Percentiles rank a stretch among this genome's conserved stretches.
Conservation (phyloP, 2,888 invertebrate genomes). For the Acronicta alni region DNA sequence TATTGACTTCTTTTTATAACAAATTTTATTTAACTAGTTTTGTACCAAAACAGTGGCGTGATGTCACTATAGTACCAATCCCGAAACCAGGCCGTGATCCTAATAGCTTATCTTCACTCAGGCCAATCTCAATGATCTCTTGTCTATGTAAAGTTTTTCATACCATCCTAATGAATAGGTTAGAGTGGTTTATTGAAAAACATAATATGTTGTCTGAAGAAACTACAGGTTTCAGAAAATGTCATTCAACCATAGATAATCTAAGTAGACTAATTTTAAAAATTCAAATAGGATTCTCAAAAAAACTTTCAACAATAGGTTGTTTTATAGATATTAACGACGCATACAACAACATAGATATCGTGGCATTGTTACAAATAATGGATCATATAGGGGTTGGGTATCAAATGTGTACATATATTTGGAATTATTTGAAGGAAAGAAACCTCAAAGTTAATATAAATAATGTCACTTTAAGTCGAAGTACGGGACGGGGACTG, state of each 20-base stretch:
- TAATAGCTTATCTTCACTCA: neutral
- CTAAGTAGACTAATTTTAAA: conserved; percentile 18
- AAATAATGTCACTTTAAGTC: too few species aligned
- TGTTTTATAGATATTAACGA: too few species aligned
- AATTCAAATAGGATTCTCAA: conserved; percentile 10
- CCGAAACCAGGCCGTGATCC: conserved; percentile 21
- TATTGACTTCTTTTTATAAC: conserved; percentile 9
- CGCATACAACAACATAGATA: too few species aligned
- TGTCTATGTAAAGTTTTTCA: conserved; percentile 43
- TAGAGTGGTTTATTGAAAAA: conserved; percentile 41
- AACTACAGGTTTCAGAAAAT: neutral
- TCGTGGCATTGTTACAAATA: neutral
- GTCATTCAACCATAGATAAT: conserved; percentile 31
- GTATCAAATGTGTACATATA: neutral
- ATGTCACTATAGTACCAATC: conserved; percentile 3
- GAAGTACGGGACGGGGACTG: too few species aligned
- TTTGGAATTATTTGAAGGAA: conserved; percentile 10
- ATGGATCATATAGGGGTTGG: neutral
- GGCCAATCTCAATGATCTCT: conserved; percentile 42
- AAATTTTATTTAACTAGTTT: conserved; percentile 14
- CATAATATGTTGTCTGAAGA: conserved; percentile 9
- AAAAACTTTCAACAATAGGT: too few species aligned
- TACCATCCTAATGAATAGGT: conserved; percentile 24
- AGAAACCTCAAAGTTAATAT: neutral
- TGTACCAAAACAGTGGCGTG: conserved; percentile 47